Evolutionary conservation across 2,888 invertebrate genomes (phyloP), one percentile per base, ranked within the genome.

Genomic region (Standfussiana lucernea): DNA sequence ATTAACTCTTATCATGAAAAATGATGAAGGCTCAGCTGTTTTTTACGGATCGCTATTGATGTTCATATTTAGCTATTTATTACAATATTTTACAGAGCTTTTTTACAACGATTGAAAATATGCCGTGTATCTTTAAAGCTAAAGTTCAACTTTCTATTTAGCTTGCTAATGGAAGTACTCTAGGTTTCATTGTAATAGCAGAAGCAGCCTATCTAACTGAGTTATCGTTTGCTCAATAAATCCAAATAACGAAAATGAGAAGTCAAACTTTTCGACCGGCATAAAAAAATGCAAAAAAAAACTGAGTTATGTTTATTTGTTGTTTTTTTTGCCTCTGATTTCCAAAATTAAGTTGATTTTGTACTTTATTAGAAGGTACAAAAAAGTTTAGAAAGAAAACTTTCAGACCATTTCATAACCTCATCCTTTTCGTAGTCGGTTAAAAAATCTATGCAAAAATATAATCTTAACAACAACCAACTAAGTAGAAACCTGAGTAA

Each of bases 1-100:
- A 80, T 80, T 71, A 75, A 75, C 59, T 75, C 45, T 62, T 76
- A 84, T 72, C 80, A 72, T 83, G 70, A 85, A 81, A 85, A 83
- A 81, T 80, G 50, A 77, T 67, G 59, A 45, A 56, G 61, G 35
- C 61, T 80, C 72, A 84, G 66, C 81, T 73, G 72, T 62, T n/a
- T 72, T 53, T 75, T 62, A 53, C 13, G 62, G 72, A 69, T 83
- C 28, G 62, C 13, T 72, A 72, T 84, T 79, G 77, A 83, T 65
- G 61, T 66, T 79, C 18, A n/a, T 70, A 50, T 81, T 74, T 50
- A 61, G 68, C 28, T 77, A 68, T 80, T 78, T 78, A 76, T 53
- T 65, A 69, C 37, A n/a, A 15, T 35, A 8, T 70, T 83, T 66
- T 77, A 59, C 2, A 56, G n/a, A 21, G 18, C 7, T 47, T 32